Conservation (phyloP, 2,888 invertebrate species). For the Eristalis arbustorum region DNA sequence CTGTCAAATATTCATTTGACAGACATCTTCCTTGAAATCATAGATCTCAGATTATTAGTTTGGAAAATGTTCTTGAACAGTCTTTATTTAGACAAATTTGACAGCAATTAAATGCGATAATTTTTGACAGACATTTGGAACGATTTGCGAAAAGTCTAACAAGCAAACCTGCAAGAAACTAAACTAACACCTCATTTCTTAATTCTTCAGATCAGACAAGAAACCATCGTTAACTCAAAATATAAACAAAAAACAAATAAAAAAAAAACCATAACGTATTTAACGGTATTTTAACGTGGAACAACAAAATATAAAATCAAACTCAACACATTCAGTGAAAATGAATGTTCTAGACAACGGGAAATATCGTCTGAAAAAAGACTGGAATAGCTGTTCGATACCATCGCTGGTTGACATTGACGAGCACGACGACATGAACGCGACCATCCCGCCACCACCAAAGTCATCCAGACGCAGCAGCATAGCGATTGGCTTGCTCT, state of each 20-base stretch:
- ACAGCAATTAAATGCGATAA: not conserved
- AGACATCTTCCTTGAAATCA: too few species aligned
- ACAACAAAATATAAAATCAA: not conserved
- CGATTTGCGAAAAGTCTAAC: slow-evolving; percentile 45
- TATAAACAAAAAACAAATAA: not conserved
- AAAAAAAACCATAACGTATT: not conserved
- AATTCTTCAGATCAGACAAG: slow-evolving; percentile 44
- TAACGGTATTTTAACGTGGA: slow-evolving; percentile 28
- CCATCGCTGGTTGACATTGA: slow-evolving; percentile 80
- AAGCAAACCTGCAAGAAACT: not conserved
- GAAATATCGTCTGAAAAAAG: slow-evolving; percentile 79
- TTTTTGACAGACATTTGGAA: slow-evolving; percentile 20
- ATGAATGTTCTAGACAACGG: slow-evolving; percentile 79
- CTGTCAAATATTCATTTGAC: too few species aligned
- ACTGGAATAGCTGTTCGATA: slow-evolving; percentile 80
- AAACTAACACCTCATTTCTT: not conserved
- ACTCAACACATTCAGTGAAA: slow-evolving; percentile 54
- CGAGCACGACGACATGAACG: slow-evolving; percentile 74
- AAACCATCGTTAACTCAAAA: slow-evolving; percentile 20
- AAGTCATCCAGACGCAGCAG: slow-evolving; percentile 79
- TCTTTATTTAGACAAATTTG: not conserved
- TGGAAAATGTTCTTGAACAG: not conserved
- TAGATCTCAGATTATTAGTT: too few species aligned
- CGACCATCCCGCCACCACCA: slow-evolving; percentile 74
- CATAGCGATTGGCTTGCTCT: slow-evolving; percentile 77